phyloP scores from a whole-genome alignment of 2,113 vertebrate species.

The Oxygymnocypris stewartii region DNA sequence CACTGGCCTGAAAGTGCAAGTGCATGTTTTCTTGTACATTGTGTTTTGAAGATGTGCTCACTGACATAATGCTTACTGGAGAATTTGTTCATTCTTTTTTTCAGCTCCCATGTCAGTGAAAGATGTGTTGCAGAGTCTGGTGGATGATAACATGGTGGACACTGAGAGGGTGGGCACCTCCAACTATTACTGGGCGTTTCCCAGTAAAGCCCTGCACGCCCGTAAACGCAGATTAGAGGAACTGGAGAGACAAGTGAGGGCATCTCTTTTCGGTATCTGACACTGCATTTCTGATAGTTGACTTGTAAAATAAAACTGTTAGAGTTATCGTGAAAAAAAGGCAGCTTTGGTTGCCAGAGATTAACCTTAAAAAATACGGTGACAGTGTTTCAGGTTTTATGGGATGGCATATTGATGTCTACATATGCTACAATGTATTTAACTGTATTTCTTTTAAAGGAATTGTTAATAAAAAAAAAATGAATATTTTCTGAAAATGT shows the following conservation, averaged over 20 bases:
- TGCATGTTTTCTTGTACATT: not conserved
- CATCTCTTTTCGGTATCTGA: not conserved
- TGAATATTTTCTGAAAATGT: too few species aligned
- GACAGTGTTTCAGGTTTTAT: not conserved
- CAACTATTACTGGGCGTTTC: constrained; percentile 98
- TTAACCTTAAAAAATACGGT: not conserved
- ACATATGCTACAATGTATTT: not conserved
- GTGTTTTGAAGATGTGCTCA: not conserved
- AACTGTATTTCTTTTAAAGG: too few species aligned
- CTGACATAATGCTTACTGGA: constrained; percentile 5
- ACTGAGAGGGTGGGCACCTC: constrained; percentile 93
- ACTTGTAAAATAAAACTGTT: not conserved
- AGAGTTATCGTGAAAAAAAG: not conserved
- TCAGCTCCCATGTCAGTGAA: constrained; percentile 94
- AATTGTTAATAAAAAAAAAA: too few species aligned
- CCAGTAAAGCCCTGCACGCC: constrained; percentile 90
- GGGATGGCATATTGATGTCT: not conserved
- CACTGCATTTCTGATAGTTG: not conserved
- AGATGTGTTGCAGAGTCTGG: constrained; percentile 93
- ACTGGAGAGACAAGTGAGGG: constrained; percentile 85
- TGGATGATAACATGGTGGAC: constrained; percentile 97
- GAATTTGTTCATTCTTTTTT: not conserved
- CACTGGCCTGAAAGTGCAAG: not conserved
- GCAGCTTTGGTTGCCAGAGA: not conserved
- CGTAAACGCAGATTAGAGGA: constrained; percentile 84